Base-by-base conservation (phyloP, 2,797 vertebrate genomes). In the Propithecus deckenii region DNA sequence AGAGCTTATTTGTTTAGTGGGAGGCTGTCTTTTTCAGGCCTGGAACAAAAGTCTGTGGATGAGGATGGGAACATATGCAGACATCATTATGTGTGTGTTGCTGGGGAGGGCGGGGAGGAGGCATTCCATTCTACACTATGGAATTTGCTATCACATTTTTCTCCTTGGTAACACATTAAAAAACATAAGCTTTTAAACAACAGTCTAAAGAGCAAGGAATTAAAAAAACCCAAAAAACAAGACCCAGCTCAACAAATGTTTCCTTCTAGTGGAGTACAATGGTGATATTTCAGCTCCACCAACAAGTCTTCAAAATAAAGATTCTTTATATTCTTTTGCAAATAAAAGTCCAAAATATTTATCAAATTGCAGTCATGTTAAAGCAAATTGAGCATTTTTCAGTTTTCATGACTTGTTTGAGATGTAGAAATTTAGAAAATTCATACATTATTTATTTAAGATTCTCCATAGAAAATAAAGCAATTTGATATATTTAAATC, bases 141-240 rank as follows among this genome's bases (percentile, higher is more conserved):
- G 90, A 96, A 94, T 94, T 76, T 35, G 91, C 95, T 50, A 13
- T 86, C 83, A 17, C 91, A 25, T 72, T 92, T 92, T 85, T 92
- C 89, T 89, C 93, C 92, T 81, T 92, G 71, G 86, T 46, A 83
- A 91, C 92, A 84, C 80, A 76, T 83, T 76, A 61, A 79, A 94
- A 91, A 94, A 87, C 83, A 71, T 50, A 94, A 96, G 89, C 91
- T 96, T 97, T 98, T 95, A 96, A 98, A 97, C 93, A 98, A 94
- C 55, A 83, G 90, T 81, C 93, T 81, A 93, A 97, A 98, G 48
- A 98, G 57, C 75, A 92, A 96, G 46, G 63, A 97, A 96, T 86
- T 92, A 35, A 61, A 95, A 85, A 95, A 83, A 96, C 59, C 35
- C 32, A 79, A 74, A 59, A 74, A 57, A 12, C 13, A 63, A 92